Base-by-base conservation (phyloP, 1,140 invertebrate species). In the Brachionus asplanchnoidis region DNA sequence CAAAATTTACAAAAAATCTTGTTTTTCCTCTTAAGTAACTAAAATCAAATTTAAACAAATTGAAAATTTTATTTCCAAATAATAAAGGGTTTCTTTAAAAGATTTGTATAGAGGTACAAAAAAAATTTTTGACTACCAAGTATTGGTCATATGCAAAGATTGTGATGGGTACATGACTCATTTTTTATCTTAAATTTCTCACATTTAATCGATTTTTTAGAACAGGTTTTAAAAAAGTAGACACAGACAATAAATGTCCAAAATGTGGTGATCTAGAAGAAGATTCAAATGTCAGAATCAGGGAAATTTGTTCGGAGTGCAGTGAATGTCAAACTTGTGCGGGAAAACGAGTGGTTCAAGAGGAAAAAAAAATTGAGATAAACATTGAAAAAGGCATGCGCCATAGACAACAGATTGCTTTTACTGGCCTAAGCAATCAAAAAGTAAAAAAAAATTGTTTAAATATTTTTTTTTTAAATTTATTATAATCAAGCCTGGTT, bases 21-120 rank as follows among this genome's bases (percentile, higher is more conserved):
- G 68, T 73, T 73, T 73, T 73, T 73, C 36, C 68, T 20, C 32
- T 73, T 36, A 73, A 73, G 68, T 73, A 73, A 44, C 9, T 73
- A 20, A 20, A 20, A n/a, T 20, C 1, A 42, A 42, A 42, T 17
- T 9, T 36, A 36, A 36, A 36, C 5, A 36, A 6, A 36, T 36
- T 36, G 32, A 36, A 36, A 36, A 7, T 36, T 36, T 36, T 36
- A 36, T 36, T 32, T 36, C 32, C 32, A 36, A 36, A 42, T 6
- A 73, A 73, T 44, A 6, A 73, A 73, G 68, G 36, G 36, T 42
- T 42, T 73, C 68, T 40, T 73, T 73, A 42, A 73, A 73, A 42
- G 68, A 73, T 42, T 73, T 73, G 12, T 73, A 73, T 42, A 14
- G 68, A 42, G 68, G 68, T 40, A 20, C 36, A 40, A 40, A 73